Conservation (phyloP, 2,797 vertebrate species). For the Telmatherina bonti region DNA sequence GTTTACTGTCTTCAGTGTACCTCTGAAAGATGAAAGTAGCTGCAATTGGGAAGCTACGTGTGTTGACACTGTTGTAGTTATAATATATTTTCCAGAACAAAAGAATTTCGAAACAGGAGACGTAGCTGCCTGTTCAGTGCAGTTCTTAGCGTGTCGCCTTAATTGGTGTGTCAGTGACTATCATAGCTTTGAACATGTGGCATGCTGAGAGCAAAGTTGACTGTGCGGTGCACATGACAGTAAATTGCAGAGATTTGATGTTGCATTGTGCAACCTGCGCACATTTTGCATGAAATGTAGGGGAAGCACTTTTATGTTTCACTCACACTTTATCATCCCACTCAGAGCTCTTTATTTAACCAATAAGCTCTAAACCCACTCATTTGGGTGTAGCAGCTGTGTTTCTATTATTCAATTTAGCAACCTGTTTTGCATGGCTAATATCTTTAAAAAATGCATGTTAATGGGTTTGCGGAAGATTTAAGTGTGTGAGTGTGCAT, state of each 20-base stretch:
- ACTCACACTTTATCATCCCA: constrained; percentile 56
- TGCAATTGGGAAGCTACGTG: constrained; percentile 59
- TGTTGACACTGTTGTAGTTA: constrained; percentile 53
- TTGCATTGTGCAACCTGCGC: constrained; percentile 32
- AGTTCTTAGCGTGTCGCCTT: constrained; percentile 49
- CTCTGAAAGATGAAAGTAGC: constrained; percentile 54
- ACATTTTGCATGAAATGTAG: constrained; percentile 39
- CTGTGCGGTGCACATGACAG: constrained; percentile 6
- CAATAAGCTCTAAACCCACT: constrained; percentile 41
- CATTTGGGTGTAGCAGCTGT: constrained; percentile 43
- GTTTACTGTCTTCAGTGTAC: constrained; percentile 46
- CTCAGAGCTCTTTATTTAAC: constrained; percentile 63
- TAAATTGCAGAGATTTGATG: constrained; percentile 26
- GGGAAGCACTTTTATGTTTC: constrained; percentile 44
- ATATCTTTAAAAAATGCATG: constrained; percentile 48
- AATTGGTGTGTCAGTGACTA: constrained; percentile 59
- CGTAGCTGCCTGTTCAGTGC: constrained; percentile 32
- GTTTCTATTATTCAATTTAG: constrained; percentile 70
- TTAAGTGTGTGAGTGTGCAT: constrained; percentile 9
- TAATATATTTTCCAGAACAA: constrained; percentile 59
- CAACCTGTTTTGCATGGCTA: constrained; percentile 30
- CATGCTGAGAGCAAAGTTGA: constrained; percentile 39
- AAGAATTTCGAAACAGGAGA: constrained; percentile 55
- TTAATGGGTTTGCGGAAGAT: constrained; percentile 37
- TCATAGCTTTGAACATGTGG: constrained; percentile 56